phyloP scores from a whole-genome alignment of 2,797 vertebrate genomes.

The Micromesistius poutassou region DNA sequence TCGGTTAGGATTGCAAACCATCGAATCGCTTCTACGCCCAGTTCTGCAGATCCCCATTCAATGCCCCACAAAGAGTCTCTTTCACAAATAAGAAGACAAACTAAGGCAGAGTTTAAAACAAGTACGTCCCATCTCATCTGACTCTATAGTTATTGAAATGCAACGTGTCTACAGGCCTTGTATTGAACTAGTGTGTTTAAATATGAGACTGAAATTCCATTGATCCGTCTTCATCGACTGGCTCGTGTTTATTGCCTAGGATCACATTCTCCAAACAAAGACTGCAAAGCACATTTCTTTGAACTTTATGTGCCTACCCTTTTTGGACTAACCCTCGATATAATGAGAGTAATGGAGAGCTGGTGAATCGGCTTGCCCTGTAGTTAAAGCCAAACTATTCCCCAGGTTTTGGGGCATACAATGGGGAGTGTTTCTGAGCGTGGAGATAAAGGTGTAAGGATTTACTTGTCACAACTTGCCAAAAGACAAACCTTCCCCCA shows the following conservation, averaged over 20 bases:
- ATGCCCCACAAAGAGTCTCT: not conserved
- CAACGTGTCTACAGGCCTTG: not conserved
- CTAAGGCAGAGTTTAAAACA: not conserved
- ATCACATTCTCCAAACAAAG: not conserved
- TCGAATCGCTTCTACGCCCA: not conserved
- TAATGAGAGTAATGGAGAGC: not conserved
- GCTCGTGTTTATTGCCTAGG: not conserved
- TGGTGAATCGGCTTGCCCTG: not conserved
- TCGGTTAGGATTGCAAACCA: not conserved
- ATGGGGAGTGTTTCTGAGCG: not conserved
- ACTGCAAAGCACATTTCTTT: not conserved
- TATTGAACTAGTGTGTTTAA: not conserved
- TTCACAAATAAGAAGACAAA: not conserved
- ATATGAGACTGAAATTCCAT: not conserved
- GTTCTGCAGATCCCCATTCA: not conserved
- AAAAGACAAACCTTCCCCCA: not conserved
- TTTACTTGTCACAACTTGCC: not conserved
- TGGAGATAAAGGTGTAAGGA: not conserved
- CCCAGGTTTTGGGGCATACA: not conserved
- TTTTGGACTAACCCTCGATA: not conserved
- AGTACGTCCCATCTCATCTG: not conserved
- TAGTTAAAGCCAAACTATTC: not conserved
- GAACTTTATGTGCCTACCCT: not conserved
- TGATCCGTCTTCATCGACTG: not conserved
- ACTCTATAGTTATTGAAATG: not conserved